These are phyloP conservation scores for Odontocerum albicorne DNA, from an alignment of 2,888 invertebrate species.

Conservation along the genomic window DNA sequence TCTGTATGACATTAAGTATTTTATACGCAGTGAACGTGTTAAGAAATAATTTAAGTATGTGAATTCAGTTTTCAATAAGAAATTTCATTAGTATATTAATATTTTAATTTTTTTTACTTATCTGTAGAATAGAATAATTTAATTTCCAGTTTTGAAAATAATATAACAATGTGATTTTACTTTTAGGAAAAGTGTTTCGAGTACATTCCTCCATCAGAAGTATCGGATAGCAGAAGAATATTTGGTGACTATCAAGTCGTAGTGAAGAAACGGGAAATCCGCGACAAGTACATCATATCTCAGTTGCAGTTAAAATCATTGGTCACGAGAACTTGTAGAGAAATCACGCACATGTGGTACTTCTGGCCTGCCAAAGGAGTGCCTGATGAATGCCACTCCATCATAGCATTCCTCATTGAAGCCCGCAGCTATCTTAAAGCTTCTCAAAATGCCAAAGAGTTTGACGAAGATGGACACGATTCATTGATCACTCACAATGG, in stretches of 20 bases:
- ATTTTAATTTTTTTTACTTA: too few relatives aligned
- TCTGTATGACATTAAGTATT: too few relatives aligned
- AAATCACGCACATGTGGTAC: slow-evolving; percentile 92
- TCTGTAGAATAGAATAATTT: too few relatives aligned
- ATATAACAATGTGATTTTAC: too few relatives aligned
- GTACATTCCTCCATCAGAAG: slow-evolving; percentile 89
- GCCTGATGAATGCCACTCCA: slow-evolving; percentile 78
- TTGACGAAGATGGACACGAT: slow-evolving; percentile 52
- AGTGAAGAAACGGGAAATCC: slow-evolving; percentile 84
- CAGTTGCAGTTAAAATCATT: slow-evolving; percentile 81
- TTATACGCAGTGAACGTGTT: too few relatives aligned
- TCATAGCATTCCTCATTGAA: slow-evolving; percentile 86
- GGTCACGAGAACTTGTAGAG: slow-evolving; percentile 80
- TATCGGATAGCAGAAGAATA: slow-evolving; percentile 83
- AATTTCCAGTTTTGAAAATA: too few relatives aligned
- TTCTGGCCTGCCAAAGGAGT: slow-evolving; percentile 91
- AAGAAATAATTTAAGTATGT: too few relatives aligned
- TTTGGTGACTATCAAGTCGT: slow-evolving; percentile 89
- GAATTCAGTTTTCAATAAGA: too few relatives aligned
- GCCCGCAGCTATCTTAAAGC: slow-evolving; percentile 65
- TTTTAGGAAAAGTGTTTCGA: slow-evolving; percentile 83
- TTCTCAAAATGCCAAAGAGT: slow-evolving; percentile 55
- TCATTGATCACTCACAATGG: slow-evolving; percentile 25
- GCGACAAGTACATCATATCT: slow-evolving; percentile 89
- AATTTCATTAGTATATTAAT: too few relatives aligned